A percentile compares a stretch with the other conserved stretches of the same genome.
Evolutionary conservation across 1,140 invertebrate genomes (phyloP).

Genomic region (Brachionus plicatilis): DNA sequence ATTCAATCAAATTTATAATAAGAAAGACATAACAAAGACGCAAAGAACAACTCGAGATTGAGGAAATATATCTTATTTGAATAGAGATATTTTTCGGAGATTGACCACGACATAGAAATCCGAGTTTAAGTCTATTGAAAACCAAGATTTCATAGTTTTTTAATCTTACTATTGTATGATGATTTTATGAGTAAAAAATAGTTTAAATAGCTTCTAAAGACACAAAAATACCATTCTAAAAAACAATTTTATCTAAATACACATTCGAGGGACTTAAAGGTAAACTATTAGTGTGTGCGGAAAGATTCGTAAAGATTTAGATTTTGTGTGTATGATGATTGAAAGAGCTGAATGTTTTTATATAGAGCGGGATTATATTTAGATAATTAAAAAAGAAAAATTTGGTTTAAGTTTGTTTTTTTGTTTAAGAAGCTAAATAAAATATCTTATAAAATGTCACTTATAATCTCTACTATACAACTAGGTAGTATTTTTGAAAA

Average conservation of each 20-base stretch:
- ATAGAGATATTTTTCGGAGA: neutral
- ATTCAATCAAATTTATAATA: constrained; percentile 3
- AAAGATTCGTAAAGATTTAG: neutral
- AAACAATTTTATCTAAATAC: neutral
- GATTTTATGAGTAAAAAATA: neutral
- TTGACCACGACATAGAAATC: neutral
- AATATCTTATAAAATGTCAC: constrained; percentile 7
- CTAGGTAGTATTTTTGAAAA: neutral
- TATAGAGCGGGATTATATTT: constrained; percentile 20
- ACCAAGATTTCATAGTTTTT: neutral
- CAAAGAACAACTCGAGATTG: neutral
- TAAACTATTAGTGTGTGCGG: neutral
- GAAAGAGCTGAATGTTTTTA: neutral
- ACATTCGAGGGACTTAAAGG: neutral
- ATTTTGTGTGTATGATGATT: neutral
- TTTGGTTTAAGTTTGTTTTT: constrained; percentile 1
- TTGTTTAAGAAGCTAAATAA: neutral
- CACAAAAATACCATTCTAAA: constrained; percentile 5
- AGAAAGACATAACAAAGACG: neutral
- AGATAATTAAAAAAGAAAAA: constrained; percentile 9
- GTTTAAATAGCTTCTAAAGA: constrained; percentile 25
- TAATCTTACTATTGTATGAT: neutral
- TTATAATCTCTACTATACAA: neutral
- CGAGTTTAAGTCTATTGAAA: neutral
- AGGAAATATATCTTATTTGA: constrained; percentile 23